Evolutionary conservation across 2,888 invertebrate species (phyloP).

Genomic region (Zonitis immaculata): DNA sequence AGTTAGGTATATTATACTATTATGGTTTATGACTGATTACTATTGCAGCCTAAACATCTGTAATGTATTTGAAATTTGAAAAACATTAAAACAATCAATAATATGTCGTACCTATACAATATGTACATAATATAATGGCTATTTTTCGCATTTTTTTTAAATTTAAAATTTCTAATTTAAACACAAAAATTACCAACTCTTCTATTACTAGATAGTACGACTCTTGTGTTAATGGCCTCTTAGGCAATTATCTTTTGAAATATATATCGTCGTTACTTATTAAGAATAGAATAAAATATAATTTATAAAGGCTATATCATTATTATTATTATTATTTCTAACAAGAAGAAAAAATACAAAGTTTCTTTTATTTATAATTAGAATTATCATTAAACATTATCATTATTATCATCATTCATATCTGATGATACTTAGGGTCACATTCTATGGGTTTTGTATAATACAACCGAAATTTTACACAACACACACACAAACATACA

Average conservation of each 20-base stretch:
- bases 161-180: too few species aligned
- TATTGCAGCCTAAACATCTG: not conserved
- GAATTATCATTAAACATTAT: not conserved
- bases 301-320: constrained; percentile 1
- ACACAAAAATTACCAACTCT: too few species aligned
- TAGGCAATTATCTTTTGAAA: not conserved
- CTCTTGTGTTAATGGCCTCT: not conserved
- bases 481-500: too few species aligned
- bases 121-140: too few species aligned
- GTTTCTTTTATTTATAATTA: too few species aligned
- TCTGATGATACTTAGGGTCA: not conserved
- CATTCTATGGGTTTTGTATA: too few species aligned
- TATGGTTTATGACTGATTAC: not conserved
- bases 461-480: not conserved
- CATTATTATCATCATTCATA: not conserved
- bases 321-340: too few species aligned
- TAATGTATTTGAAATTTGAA: not conserved
- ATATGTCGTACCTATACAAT: too few species aligned
- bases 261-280: not conserved
- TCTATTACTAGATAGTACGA: too few species aligned
- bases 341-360: too few species aligned
- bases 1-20: not conserved
- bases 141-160: too few species aligned
- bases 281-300: not conserved
- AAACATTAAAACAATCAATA: too few species aligned